Evolutionary conservation across 2,888 invertebrate genomes (phyloP), one percentile per base, ranked within the genome.

Genomic region (Conchocele bisecta): DNA sequence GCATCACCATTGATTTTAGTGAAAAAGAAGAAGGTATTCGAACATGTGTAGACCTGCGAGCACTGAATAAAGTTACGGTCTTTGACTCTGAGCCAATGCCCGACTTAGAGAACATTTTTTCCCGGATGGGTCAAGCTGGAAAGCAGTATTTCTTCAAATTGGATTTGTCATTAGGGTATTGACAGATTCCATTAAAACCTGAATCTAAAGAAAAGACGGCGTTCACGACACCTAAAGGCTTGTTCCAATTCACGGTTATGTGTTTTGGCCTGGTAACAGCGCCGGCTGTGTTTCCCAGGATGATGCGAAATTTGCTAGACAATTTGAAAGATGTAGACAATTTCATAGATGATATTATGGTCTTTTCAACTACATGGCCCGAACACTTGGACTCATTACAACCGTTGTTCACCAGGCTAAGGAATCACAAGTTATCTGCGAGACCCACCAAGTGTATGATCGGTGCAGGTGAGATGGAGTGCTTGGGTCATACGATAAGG

Each of bases 71-170:
- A 7, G 54, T 76, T 1, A 79, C 72, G 0, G 54, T 67, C 6
- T 81, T 79, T 59, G 79, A 79, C 42, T 51, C 69, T 0, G 79
- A 77, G 60, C 81, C 77, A 1, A 67, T 81, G 53, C 59, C 56
- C 4, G 61, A 74, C 26, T n/a, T 60, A 0, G 83, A 79, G 1
- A 50, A 58, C 13, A 58, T 81, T 0, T 41, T 61, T 17, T n/a
- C 24, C 6, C 51, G 44, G 24, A 11, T 61, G 41, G 22, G n/a
- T 7, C 28, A 28, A 28, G 29, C n/a, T 29, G 31, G n/a, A n/a
- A n/a, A n/a, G n/a, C n/a, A 28, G 28, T 50, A 17, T 28, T 51
- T 61, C 28, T n/a, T 39, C 13, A 61, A 61, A 22, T n/a, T 61
- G 22, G 22, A 53, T 17, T 28, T 24, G 3, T 11, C 50, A n/a